Percentiles rank a stretch among this genome's conserved stretches.
Evolutionary conservation across 2,888 invertebrate species (phyloP).

Genomic region (Apodemia mormo): DNA sequence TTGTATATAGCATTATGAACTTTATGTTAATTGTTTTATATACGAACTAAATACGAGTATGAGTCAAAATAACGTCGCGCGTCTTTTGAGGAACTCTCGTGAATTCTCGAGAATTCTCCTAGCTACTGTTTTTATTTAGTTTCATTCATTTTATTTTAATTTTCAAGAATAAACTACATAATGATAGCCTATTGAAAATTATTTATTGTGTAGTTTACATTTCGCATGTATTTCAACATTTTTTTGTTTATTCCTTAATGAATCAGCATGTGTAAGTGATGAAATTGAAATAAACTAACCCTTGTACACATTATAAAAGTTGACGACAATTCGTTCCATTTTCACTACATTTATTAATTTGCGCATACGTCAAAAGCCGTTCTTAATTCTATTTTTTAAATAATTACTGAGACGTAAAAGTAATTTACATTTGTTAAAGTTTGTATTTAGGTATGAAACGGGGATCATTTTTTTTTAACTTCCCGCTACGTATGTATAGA

Average conservation of each 20-base stretch:
- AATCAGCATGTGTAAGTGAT: constrained; percentile 1
- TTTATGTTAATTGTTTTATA: no score
- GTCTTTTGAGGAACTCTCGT: no score
- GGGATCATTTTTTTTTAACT: no score
- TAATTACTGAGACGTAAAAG: background rate
- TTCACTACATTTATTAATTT: constrained; percentile 3
- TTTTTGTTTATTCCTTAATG: background rate
- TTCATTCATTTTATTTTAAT: no score
- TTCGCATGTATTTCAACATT: background rate
- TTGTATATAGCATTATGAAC: no score
- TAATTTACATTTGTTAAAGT: background rate
- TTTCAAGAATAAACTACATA: background rate
- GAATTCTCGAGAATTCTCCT: no score
- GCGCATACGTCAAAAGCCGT: background rate
- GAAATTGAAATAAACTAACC: constrained; percentile 7
- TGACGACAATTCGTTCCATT: background rate
- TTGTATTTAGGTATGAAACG: no score
- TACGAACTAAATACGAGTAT: no score
- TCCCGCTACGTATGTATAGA: no score
- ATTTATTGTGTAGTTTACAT: background rate
- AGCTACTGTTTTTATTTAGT: no score
- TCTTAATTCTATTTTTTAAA: background rate
- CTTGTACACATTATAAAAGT: background rate
- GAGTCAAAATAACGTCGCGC: no score
- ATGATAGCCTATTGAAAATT: background rate